These are phyloP conservation scores for Rafetus swinhoei DNA, from an alignment of 2,113 vertebrate species.

Conservation along the genomic window DNA sequence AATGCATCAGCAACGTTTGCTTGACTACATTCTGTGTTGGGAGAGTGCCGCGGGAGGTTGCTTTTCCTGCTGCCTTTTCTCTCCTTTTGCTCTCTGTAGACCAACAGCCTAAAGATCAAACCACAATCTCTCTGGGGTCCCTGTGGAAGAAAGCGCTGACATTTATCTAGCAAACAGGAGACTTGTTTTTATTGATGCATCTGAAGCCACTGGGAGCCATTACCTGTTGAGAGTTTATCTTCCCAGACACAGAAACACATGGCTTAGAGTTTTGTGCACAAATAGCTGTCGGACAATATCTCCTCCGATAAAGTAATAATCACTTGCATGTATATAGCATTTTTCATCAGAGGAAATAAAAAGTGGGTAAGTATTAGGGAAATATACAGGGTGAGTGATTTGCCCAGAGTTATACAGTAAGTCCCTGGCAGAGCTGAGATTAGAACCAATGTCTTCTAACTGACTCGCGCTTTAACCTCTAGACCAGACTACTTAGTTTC, in stretches of 20 bases:
- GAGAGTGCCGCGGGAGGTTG: background rate
- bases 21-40: background rate
- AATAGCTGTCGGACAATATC: background rate
- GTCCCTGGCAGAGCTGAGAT: background rate
- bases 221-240: background rate
- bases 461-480: background rate
- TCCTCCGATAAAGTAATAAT: background rate
- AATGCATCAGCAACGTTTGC: background rate
- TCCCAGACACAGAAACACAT: background rate
- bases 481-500: background rate
- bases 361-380: background rate
- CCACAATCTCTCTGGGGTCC: background rate
- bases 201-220: background rate
- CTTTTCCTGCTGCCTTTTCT: background rate
- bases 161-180: background rate
- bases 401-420: background rate
- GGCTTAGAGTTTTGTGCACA: background rate
- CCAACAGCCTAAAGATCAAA: background rate
- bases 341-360: background rate
- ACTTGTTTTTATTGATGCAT: background rate
- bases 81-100: background rate
- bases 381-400: background rate
- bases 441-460: background rate
- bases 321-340: background rate
- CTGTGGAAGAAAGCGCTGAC: conserved; percentile 10